These are phyloP conservation scores for Cydia fagiglandana DNA, from an alignment of 1,140 invertebrate species.

Conservation along the genomic window DNA sequence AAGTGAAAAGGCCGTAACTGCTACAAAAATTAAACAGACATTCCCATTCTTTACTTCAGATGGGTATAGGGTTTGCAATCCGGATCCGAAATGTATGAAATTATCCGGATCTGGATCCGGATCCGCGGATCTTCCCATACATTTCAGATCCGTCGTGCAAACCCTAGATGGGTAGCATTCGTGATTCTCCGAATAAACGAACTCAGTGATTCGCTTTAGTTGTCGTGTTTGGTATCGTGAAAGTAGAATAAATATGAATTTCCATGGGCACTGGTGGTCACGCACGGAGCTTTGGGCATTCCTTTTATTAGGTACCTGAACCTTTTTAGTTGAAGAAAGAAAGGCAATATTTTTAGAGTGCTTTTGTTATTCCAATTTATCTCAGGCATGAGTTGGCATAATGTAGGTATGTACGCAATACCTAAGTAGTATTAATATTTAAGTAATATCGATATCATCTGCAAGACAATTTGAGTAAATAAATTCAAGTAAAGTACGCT, in stretches of 20 bases:
- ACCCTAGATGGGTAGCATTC: background rate
- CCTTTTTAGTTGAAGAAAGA: conserved; percentile 35
- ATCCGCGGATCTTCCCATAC: too few species aligned
- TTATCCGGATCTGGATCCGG: too few species aligned
- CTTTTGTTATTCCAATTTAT: background rate
- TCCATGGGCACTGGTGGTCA: conserved; percentile 61
- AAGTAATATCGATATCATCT: background rate
- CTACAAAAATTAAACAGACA: background rate
- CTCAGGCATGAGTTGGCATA: background rate
- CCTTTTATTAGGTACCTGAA: conserved; percentile 66
- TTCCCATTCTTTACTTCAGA: background rate
- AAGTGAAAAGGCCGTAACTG: background rate
- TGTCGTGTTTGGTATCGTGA: conserved; percentile 41
- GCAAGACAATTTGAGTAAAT: background rate
- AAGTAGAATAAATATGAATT: conserved; percentile 69
- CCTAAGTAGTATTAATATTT: too few species aligned
- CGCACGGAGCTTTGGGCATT: conserved; percentile 60
- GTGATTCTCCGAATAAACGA: background rate
- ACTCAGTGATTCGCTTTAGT: conserved; percentile 17
- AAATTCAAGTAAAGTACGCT: background rate
- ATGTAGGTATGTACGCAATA: background rate
- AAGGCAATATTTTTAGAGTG: background rate
- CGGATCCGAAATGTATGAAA: too few species aligned
- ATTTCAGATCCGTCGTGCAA: too few species aligned
- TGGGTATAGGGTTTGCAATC: too few species aligned